Evolutionary conservation across 2,113 vertebrate species (phyloP), one percentile per base, ranked within the genome.

Genomic region (Caranx ignobilis): DNA sequence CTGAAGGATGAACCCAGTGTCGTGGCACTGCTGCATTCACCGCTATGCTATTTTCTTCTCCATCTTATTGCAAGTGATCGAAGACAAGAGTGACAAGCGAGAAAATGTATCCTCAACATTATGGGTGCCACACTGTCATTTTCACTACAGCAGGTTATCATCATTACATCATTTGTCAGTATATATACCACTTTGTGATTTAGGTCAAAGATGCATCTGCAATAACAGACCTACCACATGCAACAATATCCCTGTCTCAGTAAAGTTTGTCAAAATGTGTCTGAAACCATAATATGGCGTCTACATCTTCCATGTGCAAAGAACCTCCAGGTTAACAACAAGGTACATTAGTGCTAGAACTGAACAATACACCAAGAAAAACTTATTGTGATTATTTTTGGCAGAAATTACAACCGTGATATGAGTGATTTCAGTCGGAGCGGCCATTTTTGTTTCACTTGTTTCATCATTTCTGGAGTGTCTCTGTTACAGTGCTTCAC

Each of bases 81-180:
- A 35, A 47, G 59, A 39, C 1, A 12, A 68, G 12, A 45, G 37
- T 0, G 6, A 18, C 37, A 56, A 39, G 69, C 3, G 2, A 71
- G 59, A 26, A n/a, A 41, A 66, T 52, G 1, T 32, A 59, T 82
- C 64, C 47, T 19, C 45, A 21, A 57, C 16, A 43, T 48, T 47
- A 64, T 34, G 6, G 3, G 21, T 62, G 63, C 66, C 26, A 41
- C 50, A 3, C 13, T 26, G 41, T 65, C 60, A 48, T 55, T 57
- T 47, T 56, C 21, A 43, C 16, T 65, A 34, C 45, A n/a, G 59
- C 34, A 7, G 35, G 35, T 16, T 52, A 50, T 66, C 41, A 72
- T 65, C 11, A 57, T 37, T 50, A 15, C 16, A 60, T 50, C 34
- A 52, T 41, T 31, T 60, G 41, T 66, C 31, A 37, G 21, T 26